Evolutionary conservation across 2,113 vertebrate genomes (phyloP).

Genomic region (Pheucticus melanocephalus): DNA sequence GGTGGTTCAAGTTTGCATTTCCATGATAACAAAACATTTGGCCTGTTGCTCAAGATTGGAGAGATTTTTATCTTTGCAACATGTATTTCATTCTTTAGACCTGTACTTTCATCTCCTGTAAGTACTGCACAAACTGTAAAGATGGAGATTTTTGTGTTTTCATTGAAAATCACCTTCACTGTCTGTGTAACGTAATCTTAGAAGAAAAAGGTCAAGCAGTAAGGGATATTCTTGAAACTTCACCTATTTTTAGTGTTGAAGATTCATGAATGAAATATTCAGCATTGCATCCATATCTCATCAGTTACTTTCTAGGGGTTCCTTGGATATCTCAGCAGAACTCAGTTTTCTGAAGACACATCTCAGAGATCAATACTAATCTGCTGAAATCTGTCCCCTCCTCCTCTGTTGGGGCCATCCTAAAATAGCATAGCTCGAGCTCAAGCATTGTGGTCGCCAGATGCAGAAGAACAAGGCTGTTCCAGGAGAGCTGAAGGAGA

Average conservation of each 20-base stretch:
- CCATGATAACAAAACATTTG: not conserved
- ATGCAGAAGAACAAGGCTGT: not conserved
- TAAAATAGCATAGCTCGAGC: not conserved
- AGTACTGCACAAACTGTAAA: not conserved
- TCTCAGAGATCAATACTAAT: not conserved
- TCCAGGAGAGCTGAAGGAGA: not conserved
- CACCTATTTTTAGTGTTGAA: not conserved
- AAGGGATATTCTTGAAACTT: not conserved
- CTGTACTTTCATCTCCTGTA: not conserved
- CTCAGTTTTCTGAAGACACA: not conserved
- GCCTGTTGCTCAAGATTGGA: not conserved
- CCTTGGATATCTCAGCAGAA: not conserved
- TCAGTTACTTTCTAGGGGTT: not conserved
- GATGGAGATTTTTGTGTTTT: not conserved
- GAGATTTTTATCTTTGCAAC: not conserved
- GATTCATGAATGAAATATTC: not conserved
- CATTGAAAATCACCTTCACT: not conserved
- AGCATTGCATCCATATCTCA: not conserved
- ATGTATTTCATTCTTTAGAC: not conserved
- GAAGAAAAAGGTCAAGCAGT: not conserved
- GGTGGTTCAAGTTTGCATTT: not conserved
- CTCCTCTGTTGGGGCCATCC: not conserved
- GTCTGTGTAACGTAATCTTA: not conserved
- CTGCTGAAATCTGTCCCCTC: not conserved
- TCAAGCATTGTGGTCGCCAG: not conserved